Base-by-base conservation (phyloP, 1,140 invertebrate genomes). In the Pogonus chalceus region DNA sequence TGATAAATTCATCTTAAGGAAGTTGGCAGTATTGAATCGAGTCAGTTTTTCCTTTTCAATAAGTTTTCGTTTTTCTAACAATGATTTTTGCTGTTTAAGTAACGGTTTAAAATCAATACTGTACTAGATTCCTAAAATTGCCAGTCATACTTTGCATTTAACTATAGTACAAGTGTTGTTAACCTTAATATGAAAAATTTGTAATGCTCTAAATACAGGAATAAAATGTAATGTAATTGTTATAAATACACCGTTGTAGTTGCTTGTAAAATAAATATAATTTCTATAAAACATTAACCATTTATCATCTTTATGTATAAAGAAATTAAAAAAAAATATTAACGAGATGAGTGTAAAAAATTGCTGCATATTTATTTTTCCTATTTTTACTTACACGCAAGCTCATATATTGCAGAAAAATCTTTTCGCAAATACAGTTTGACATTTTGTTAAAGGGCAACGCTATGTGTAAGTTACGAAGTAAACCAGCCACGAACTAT, bases 101-200 rank as follows among this genome's bases (percentile, higher is more conserved):
- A 43, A 43, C 18, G 37, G 37, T 43, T 43, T 43, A 4, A 43
- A 43, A 43, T 43, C 37, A 43, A 43, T 43, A 43, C 3, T 43
- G 37, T 18, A 12, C 4, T 31, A 31, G 26, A 7, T 18, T 4
- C 9, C 7, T 4, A 43, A 43, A 10, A 43, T 12, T 4, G 37
- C 37, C 7, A 43, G 37, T 43, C 37, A 43, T 43, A 18, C 18
- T 43, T n/a, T n/a, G n/a, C n/a, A n/a, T n/a, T 18, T 12, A 43
- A 43, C 18, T 3, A 14, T 31, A 14, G 26, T 31, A 14, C 4
- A 7, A 14, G 26, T 31, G 26, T 31, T 31, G 26, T n/a, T n/a
- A n/a, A n/a, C n/a, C n/a, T n/a, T n/a, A n/a, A n/a, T n/a, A n/a
- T n/a, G n/a, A n/a, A n/a, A n/a, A n/a, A n/a, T n/a, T n/a, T n/a